Evolutionary conservation across 2,888 invertebrate genomes (phyloP).

Genomic region (Thelaira solivaga): DNA sequence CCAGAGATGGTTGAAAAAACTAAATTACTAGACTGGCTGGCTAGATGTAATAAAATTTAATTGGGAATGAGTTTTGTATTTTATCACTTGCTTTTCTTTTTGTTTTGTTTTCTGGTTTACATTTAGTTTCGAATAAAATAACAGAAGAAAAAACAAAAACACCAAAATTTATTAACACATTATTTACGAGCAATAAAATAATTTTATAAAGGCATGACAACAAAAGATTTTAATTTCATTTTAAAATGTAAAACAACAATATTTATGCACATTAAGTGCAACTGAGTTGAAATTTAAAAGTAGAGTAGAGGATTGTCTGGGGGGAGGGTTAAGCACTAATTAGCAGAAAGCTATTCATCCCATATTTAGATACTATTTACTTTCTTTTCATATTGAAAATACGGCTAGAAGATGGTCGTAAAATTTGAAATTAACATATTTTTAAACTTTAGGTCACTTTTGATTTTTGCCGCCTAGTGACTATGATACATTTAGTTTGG

Average conservation of each 20-base stretch:
- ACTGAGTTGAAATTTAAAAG: neutral
- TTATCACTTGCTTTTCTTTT: conserved; percentile 38
- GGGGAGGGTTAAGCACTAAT: no score
- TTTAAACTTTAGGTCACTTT: conserved; percentile 22
- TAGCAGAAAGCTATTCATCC: no score
- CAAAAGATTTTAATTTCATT: conserved; percentile 17
- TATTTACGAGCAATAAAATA: conserved; percentile 57
- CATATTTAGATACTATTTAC: no score
- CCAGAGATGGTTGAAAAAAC: conserved; percentile 41
- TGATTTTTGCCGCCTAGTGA: conserved; percentile 22
- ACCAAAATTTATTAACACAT: conserved; percentile 53
- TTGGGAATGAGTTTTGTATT: conserved; percentile 33
- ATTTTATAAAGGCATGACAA: conserved; percentile 33
- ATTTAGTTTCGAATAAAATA: neutral
- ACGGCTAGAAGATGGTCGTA: no score
- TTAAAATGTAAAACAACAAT: conserved; percentile 16
- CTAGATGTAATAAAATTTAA: conserved; percentile 32
- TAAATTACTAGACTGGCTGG: conserved; percentile 29
- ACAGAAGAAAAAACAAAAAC: neutral
- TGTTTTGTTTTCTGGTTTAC: no score
- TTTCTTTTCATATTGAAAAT: no score
- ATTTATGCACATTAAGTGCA: conserved; percentile 9
- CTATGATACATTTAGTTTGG: conserved; percentile 14
- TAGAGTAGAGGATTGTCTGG: neutral
- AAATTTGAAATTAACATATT: conserved; percentile 11